Conservation (phyloP, 2,113 vertebrate genomes). For the Cephalophus harveyi region DNA sequence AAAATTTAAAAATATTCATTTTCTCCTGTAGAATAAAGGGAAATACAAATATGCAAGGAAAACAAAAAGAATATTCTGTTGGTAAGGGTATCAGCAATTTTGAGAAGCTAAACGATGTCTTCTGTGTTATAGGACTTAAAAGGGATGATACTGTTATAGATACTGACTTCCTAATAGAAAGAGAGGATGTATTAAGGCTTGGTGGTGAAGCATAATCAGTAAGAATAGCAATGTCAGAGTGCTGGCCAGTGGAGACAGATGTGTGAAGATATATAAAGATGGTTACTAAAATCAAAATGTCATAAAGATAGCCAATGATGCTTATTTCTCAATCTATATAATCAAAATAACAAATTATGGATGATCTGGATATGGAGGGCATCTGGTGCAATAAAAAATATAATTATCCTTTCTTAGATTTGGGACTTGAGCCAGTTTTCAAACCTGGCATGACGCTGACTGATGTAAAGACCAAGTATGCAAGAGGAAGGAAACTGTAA, state of each 20-base stretch:
- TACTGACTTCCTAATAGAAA: not conserved
- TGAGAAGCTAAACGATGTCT: not conserved
- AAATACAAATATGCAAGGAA: not conserved
- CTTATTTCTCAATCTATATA: slow-evolving; percentile 39
- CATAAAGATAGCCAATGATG: not conserved
- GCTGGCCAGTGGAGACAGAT: not conserved
- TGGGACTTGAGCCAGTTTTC: slow-evolving; percentile 21
- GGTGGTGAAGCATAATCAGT: not conserved
- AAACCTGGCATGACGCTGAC: not conserved
- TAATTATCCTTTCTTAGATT: slow-evolving; percentile 14
- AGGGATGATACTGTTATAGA: not conserved
- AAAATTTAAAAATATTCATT: not conserved
- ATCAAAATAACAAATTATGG: slow-evolving; percentile 54
- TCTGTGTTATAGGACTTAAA: not conserved
- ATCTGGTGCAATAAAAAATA: slow-evolving; percentile 48
- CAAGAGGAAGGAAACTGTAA: not conserved
- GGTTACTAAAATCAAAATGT: slow-evolving; percentile 16
- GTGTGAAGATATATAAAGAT: not conserved
- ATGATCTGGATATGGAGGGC: slow-evolving; percentile 6
- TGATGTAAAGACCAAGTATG: not conserved
- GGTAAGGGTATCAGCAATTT: not conserved
- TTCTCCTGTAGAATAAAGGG: not conserved
- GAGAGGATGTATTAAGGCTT: not conserved
- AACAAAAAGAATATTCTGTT: not conserved
- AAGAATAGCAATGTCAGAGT: slow-evolving; percentile 22